Base-by-base conservation (phyloP, 2,113 vertebrate genomes). In the Nothoprocta pentlandii region DNA sequence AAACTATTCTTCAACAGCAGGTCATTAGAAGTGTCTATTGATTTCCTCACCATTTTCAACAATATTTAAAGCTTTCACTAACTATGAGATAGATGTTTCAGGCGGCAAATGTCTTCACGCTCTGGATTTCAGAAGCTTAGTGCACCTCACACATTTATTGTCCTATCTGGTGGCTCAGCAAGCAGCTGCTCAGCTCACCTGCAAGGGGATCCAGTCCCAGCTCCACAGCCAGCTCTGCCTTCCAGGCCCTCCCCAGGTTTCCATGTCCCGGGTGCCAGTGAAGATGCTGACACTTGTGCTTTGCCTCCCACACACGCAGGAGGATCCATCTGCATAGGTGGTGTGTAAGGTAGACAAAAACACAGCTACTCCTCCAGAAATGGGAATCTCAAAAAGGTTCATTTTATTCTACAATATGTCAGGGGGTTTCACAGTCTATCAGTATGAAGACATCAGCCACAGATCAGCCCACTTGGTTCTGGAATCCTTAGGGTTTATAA, bases 1-100 rank as follows among this genome's bases (percentile, higher is more conserved):
- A 77, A 94, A 73, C 51, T 53, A 80, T 75, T 54, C 53, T 73
- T 84, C 73, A 91, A 63, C 32, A 83, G 39, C 41, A 92, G 12
- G 36, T 87, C 47, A 44, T 92, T 90, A 77, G 88, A 80, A 1
- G 14, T 59, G n/a, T 8, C 47, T 9, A 87, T 90, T 76, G 84
- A 94, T 86, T 73, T 90, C 41, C 39, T 86, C 16, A 36, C 32
- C 22, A 73, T 87, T 91, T 94, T 32, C 73, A 47, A 44, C 47
- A 54, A 42, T 58, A 80, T 79, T 92, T 89, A 90, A 82, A 78
- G 36, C 44, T 86, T 78, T 71, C 3, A 5, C 41, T 90, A 89
- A 71, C 9, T 9, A 56, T 58, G 10, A n/a, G 58, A 80, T 68
- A 39, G 63, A 75, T 32, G 44, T 5, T 61, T 82, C 26, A 3